Evolutionary conservation across 2,888 invertebrate species (phyloP).

Genomic region (Polietes domitor): DNA sequence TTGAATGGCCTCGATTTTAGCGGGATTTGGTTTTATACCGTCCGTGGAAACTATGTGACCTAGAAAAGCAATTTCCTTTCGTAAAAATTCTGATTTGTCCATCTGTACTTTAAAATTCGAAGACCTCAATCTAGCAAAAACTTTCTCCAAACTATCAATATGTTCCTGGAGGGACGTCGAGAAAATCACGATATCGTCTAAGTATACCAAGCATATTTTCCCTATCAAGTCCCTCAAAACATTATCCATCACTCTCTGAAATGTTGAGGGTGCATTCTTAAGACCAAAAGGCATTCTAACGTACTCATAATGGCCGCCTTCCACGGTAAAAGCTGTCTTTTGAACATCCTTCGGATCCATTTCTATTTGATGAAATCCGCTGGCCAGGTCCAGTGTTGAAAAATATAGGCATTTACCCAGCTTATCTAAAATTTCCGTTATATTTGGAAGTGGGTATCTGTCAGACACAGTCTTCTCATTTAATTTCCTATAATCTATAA

Average conservation of each 20-base stretch:
- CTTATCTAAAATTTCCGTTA: slow-evolving; percentile 42
- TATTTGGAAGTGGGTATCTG: slow-evolving; percentile 9
- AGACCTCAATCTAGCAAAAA: slow-evolving; percentile 33
- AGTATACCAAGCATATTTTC: slow-evolving; percentile 31
- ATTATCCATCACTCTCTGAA: slow-evolving; percentile 32
- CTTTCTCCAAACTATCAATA: slow-evolving; percentile 2
- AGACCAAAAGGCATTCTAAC: slow-evolving; percentile 30
- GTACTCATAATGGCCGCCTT: slow-evolving; percentile 38
- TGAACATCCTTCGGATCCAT: background rate
- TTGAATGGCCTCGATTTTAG: slow-evolving; percentile 54
- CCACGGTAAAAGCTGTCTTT: background rate
- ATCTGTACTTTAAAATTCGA: slow-evolving; percentile 57
- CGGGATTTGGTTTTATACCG: slow-evolving; percentile 55
- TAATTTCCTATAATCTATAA: slow-evolving; percentile 18
- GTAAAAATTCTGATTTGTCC: slow-evolving; percentile 50
- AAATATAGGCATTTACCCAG: slow-evolving; percentile 28
- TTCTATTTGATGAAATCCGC: background rate
- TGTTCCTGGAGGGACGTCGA: slow-evolving; percentile 35
- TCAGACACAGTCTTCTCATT: slow-evolving; percentile 37
- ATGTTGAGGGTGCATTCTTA: slow-evolving; percentile 33
- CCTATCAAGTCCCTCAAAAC: slow-evolving; percentile 12
- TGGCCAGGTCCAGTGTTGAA: slow-evolving; percentile 44
- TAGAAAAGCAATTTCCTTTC: slow-evolving; percentile 48
- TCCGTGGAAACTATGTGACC: slow-evolving; percentile 60
- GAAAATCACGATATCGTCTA: slow-evolving; percentile 36